Evolutionary conservation across 2,113 vertebrate species (phyloP).

Genomic region (Nothobranchius kuhntae): DNA sequence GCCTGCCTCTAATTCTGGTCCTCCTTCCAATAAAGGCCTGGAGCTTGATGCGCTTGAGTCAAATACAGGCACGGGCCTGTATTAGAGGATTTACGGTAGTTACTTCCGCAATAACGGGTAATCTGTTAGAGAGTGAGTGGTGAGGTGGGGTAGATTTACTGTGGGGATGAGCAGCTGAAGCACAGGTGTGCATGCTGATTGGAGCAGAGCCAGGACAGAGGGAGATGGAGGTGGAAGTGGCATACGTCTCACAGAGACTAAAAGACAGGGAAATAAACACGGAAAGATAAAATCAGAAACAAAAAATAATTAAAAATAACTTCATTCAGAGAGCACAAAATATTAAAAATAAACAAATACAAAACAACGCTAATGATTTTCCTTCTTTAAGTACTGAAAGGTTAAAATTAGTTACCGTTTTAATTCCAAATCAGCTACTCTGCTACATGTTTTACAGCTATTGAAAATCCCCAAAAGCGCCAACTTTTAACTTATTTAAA

Average conservation of each 20-base stretch:
- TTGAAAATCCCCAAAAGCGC: neutral
- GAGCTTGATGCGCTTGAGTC: no score
- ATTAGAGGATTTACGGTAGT: no score
- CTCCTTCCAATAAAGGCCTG: no score
- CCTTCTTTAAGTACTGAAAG: no score
- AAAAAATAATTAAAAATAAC: neutral
- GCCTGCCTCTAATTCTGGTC: no score
- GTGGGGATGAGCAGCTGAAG: neutral
- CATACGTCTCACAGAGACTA: neutral
- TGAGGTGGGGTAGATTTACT: neutral
- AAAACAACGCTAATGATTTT: neutral
- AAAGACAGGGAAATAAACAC: neutral
- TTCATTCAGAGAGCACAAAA: no score
- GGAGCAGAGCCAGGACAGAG: slow-evolving; percentile 1
- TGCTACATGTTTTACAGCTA: neutral
- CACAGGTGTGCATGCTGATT: neutral
- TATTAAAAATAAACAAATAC: neutral
- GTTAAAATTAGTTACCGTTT: neutral
- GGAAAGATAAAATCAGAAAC: no score
- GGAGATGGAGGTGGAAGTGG: no score
- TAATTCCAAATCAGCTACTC: no score
- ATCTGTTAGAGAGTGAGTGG: slow-evolving; percentile 1
- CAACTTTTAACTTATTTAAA: neutral
- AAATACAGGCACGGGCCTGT: no score
- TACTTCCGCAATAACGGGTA: neutral